phyloP scores from a whole-genome alignment of 2,113 vertebrate genomes.

The Tenebrosternarchus preto region DNA sequence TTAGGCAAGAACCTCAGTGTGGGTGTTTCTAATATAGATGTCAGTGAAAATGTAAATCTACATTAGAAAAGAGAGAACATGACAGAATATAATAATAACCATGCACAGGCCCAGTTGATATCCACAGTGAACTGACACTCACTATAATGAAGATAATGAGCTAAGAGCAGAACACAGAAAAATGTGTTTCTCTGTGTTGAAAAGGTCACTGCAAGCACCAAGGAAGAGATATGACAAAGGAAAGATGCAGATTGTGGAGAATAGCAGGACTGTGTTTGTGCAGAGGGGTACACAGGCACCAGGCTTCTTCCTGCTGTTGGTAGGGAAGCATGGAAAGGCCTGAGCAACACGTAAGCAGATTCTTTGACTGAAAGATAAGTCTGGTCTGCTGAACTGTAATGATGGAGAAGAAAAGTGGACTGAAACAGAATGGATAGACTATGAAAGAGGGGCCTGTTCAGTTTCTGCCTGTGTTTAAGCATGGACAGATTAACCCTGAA shows the following conservation, averaged over 20 bases:
- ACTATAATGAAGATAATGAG: background rate
- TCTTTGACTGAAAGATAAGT: constrained; percentile 11
- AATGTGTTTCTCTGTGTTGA: background rate
- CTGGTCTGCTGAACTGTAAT: constrained; percentile 44
- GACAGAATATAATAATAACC: background rate
- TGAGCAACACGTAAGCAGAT: background rate
- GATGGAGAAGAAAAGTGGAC: constrained; percentile 28
- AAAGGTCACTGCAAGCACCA: background rate
- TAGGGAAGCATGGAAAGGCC: background rate
- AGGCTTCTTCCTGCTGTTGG: background rate
- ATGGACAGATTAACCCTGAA: constrained; percentile 26
- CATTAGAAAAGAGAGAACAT: background rate
- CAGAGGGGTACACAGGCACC: background rate
- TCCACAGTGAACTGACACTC: background rate
- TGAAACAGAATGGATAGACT: constrained; percentile 27
- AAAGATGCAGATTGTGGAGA: background rate
- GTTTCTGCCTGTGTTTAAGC: constrained; percentile 12
- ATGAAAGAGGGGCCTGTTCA: constrained; percentile 24
- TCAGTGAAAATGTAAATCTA: background rate
- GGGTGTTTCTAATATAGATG: constrained; percentile 24
- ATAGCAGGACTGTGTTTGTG: background rate
- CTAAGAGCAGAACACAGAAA: background rate
- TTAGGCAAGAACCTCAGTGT: constrained; percentile 35
- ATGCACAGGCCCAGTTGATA: background rate
- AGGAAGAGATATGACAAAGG: background rate